A percentile compares a stretch with the other conserved stretches of the same genome.
These are phyloP conservation scores for Picathartes gymnocephalus DNA, from an alignment of 2,113 vertebrate species.

Conservation along the genomic window DNA sequence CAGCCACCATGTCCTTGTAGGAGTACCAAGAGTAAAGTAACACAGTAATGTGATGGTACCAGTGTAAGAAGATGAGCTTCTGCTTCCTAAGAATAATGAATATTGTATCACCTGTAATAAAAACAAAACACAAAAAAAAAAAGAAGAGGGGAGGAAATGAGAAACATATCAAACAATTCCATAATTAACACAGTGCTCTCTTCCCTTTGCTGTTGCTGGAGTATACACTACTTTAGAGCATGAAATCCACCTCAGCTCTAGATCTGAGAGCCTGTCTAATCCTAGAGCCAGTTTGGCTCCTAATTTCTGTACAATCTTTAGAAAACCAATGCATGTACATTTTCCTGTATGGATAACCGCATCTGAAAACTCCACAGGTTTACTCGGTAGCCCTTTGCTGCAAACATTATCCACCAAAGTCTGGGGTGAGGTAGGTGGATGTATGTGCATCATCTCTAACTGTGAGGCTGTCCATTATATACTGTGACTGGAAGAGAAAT, in stretches of 20 bases:
- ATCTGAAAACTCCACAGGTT: not conserved
- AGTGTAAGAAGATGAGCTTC: constrained; percentile 99
- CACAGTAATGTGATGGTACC: constrained; percentile 99
- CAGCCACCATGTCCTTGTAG: constrained; percentile 99
- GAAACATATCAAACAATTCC: not conserved
- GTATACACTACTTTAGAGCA: not conserved
- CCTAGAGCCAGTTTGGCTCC: not conserved
- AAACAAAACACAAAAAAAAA: not conserved
- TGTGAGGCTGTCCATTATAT: not conserved
- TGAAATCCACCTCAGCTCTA: not conserved
- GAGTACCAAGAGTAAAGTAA: constrained; percentile 99
- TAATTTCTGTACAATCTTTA: not conserved
- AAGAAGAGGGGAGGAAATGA: not conserved
- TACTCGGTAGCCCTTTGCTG: not conserved
- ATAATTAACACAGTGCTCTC: not conserved
- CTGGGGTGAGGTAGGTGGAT: not conserved
- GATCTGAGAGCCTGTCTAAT: not conserved
- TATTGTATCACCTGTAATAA: constrained; percentile 89
- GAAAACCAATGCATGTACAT: not conserved
- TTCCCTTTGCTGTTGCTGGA: not conserved
- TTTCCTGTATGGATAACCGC: not conserved
- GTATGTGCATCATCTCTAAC: rapidly evolving
- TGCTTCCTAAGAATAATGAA: constrained; percentile 98
- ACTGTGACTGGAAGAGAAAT: not conserved
- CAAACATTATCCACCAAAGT: not conserved